These are phyloP conservation scores for Nyctereutes procyonoides DNA, from an alignment of 2,113 vertebrate species.

Conservation along the genomic window DNA sequence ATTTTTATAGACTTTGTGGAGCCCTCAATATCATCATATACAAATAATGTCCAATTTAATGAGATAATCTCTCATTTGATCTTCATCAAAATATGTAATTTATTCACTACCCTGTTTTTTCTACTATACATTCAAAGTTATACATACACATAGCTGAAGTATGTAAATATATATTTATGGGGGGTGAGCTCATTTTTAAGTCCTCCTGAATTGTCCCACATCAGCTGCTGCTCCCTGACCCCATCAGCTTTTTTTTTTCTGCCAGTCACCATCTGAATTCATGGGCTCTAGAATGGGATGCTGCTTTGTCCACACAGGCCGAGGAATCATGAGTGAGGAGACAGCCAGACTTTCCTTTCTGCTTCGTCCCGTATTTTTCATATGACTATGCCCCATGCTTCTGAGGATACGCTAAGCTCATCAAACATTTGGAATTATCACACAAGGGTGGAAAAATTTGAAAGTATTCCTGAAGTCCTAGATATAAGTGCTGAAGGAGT, in stretches of 20 bases:
- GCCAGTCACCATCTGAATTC: background rate
- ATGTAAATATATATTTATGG: background rate
- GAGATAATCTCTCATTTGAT: background rate
- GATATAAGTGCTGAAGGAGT: background rate
- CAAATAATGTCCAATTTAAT: background rate
- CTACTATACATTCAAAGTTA: background rate
- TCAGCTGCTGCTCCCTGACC: background rate
- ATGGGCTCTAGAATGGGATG: background rate
- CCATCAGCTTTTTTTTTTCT: background rate
- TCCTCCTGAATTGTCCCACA: background rate
- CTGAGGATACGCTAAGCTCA: background rate
- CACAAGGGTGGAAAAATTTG: background rate
- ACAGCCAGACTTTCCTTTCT: background rate
- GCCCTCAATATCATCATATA: background rate
- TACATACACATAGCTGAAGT: background rate
- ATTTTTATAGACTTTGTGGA: background rate
- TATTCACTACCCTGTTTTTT: background rate
- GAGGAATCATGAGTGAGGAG: background rate
- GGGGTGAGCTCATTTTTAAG: background rate
- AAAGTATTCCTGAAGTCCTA: background rate
- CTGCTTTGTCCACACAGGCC: background rate
- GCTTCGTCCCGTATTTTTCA: background rate
- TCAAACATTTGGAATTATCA: background rate
- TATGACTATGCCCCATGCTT: background rate
- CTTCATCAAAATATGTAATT: background rate